Evolutionary conservation across 2,113 vertebrate species (phyloP).

Genomic region (Scophthalmus maximus): DNA sequence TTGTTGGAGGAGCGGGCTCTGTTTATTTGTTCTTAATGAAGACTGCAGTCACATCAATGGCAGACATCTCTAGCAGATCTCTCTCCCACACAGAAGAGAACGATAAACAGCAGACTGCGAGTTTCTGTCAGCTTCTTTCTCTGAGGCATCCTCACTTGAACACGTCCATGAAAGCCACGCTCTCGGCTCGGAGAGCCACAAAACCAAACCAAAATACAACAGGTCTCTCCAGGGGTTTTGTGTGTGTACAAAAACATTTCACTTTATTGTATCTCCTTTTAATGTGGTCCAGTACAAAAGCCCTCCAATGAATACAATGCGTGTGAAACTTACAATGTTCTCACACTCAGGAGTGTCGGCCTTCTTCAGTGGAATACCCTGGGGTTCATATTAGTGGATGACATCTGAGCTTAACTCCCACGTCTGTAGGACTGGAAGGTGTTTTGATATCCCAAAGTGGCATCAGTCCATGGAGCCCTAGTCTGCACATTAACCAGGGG

Average conservation of each 20-base stretch:
- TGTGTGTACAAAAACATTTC: neutral
- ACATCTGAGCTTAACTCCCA: conserved; percentile 50
- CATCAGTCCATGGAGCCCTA: conserved; percentile 5
- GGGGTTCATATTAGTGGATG: conserved; percentile 49
- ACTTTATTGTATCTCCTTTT: neutral
- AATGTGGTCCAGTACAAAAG: neutral
- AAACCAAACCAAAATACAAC: neutral
- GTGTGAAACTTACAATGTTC: neutral
- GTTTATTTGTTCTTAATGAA: conserved; percentile 75
- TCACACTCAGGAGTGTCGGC: conserved; percentile 8
- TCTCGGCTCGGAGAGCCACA: neutral
- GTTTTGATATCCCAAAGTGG: conserved; percentile 20
- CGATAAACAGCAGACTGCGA: conserved; percentile 61
- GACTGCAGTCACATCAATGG: conserved; percentile 64
- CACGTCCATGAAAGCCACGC: neutral
- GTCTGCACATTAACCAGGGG: conserved; percentile 14
- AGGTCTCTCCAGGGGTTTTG: neutral
- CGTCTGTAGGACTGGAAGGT: conserved; percentile 16
- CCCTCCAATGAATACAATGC: neutral
- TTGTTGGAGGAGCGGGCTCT: conserved; percentile 35
- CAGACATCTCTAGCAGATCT: conserved; percentile 62
- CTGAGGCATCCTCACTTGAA: neutral
- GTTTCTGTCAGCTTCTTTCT: conserved; percentile 36
- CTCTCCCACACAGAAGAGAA: conserved; percentile 58
- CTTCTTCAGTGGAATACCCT: conserved; percentile 20